Base-by-base conservation (phyloP, 2,888 invertebrate genomes). In the Dasysyrphus albostriatus region DNA sequence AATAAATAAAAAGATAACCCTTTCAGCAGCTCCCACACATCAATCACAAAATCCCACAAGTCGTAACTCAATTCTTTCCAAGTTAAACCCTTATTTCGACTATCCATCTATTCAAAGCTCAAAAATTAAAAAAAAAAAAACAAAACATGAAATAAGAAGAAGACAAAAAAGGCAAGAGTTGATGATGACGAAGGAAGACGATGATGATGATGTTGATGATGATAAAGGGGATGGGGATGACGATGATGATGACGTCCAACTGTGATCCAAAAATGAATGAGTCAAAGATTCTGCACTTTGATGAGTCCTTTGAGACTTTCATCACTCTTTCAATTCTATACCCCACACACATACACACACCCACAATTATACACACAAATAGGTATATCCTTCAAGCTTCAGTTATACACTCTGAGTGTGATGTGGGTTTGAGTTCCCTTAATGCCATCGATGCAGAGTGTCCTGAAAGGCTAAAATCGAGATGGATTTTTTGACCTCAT, bases 401-500 rank as follows among this genome's bases (percentile, higher is more conserved):
- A 67, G 37, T 51, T 6, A 34, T 16, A 34, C 4, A 49, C 0
- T 3, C 37, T 10, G 24, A 24, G 24, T 24, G 0, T 54, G 16
- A 54, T 49, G 19, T 19, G 49, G 65, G 34, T 34, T 14, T 14
- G 39, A 10, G 54, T 65, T 65, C 12, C 3, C 39, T 24, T 37
- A 24, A 54, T 49, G 5, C 49, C 19, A 49, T 49, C 47, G 16
- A 49, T 49, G 16, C 19, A 24, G 51, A 39, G 42, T 24, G 49
- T 29, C 73, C 56, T 58, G 73, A 82, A 77, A 74, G 76, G 69
- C 61, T 73, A 65, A 77, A 56, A 51, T 82, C 70, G 67, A 65
- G 74, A 78, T 87, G 70, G 44, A 77, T 69, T 85, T 78, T 74
- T 73, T 83, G 82, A 82, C 75, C 87, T 72, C 77, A 58, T 74